Percentiles rank a stretch among this genome's conserved stretches.
These are phyloP conservation scores for Pogonophryne albipinna DNA, from an alignment of 2,797 vertebrate genomes.

Conservation along the genomic window DNA sequence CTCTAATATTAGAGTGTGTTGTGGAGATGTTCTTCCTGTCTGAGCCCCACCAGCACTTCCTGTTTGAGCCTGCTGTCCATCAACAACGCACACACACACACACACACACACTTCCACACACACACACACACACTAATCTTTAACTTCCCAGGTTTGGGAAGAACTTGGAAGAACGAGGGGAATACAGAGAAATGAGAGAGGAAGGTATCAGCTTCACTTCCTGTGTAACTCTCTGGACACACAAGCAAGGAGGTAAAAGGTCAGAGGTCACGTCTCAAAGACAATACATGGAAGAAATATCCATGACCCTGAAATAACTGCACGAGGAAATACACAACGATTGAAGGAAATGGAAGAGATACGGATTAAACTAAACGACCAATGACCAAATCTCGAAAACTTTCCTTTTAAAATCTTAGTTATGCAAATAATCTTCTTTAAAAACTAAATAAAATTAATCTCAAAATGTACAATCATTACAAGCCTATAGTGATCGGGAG, in stretches of 20 bases:
- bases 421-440: neutral
- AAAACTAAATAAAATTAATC: neutral
- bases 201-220: slow-evolving; percentile 39
- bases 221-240: slow-evolving; percentile 17
- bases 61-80: slow-evolving; percentile 55
- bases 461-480: neutral
- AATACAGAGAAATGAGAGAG: neutral
- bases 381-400: too few species aligned
- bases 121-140: slow-evolving; percentile 21
- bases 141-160: neutral
- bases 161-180: neutral
- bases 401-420: neutral
- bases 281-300: slow-evolving; percentile 69
- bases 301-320: slow-evolving; percentile 13
- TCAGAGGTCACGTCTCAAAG: slow-evolving; percentile 10
- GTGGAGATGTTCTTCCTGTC: slow-evolving; percentile 66
- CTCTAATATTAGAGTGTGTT: slow-evolving; percentile 71
- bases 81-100: slow-evolving; percentile 13
- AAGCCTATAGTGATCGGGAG: neutral
- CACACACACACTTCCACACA: slow-evolving; percentile 16
- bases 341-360: neutral
- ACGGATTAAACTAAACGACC: too few species aligned
- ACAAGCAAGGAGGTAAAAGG: neutral
- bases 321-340: neutral
- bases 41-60: slow-evolving; percentile 61